Base-by-base conservation (phyloP, 2,888 invertebrate genomes). In the Cabera pusaria region DNA sequence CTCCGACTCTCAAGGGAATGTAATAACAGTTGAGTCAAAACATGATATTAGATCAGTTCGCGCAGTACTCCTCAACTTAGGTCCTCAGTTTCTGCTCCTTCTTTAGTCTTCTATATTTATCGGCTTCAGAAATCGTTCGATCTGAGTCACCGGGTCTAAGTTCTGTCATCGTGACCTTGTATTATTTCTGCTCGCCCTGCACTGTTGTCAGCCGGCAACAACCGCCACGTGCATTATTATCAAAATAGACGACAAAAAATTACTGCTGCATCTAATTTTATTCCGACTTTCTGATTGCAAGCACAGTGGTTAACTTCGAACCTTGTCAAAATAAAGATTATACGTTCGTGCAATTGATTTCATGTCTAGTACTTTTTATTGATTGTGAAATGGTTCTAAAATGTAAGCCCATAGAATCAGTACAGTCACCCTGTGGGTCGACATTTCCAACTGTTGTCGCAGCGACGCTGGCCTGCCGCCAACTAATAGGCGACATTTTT, bases 401-500 rank as follows among this genome's bases (percentile, higher is more conserved):
- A 14, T 25, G 24, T 25, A 7, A n/a, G 6, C 2, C 6, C 11
- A 17, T 16, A 11, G 9, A 0, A 14, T 17, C 27, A 27, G 33
- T 11, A 29, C 28, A 44, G 33, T 47, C 43, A 40, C 43, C 6
- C 26, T 23, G 31, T 31, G 29, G 41, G 46, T 29, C 72, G 73
- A 66, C 66, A 70, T 74, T 73, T 72, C 64, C 62, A 60, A 65
- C 59, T 59, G 60, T 58, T 59, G 63, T 66, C 59, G 52, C 52
- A 18, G 51, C 44, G 18, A 18, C 37, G 28, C 56, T 79, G 84
- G 84, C 74, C 37, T n/a, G 8, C n/a, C 45, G 75, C 82, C 83
- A 82, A 56, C 18, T 33, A 43, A 45, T 53, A 48, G 62, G 58
- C 57, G 76, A 73, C 81, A 81, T 74, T 74, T 75, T 81, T 81